These are phyloP conservation scores for Phenacoccus solenopsis DNA, from an alignment of 1,140 invertebrate genomes.

Conservation along the genomic window DNA sequence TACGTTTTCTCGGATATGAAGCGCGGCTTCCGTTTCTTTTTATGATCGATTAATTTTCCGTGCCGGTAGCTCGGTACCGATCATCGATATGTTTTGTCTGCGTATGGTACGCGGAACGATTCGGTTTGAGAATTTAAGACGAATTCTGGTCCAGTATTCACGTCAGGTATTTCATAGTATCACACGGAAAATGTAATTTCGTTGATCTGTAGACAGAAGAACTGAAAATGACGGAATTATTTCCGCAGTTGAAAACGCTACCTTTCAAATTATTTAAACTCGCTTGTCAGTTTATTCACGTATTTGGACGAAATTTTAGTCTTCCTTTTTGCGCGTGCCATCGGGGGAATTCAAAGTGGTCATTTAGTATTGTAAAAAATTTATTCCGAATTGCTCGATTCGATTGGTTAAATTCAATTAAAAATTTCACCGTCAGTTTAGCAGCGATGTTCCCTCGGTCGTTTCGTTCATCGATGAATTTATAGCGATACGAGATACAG, in stretches of 20 bases:
- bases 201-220: conserved; percentile 12
- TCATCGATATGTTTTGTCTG: too few relatives aligned
- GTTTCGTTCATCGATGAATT: too few relatives aligned
- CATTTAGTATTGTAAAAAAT: background rate
- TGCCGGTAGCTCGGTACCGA: background rate
- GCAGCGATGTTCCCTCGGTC: background rate
- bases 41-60: conserved; percentile 2
- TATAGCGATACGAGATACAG: too few relatives aligned
- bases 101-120: background rate
- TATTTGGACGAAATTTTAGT: conserved; percentile 7
- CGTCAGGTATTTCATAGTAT: conserved; percentile 4
- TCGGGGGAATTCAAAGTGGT: background rate
- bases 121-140: background rate
- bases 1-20: background rate
- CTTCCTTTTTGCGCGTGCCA: background rate
- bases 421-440: background rate
- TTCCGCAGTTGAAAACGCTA: conserved; percentile 9
- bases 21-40: background rate
- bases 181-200: conserved; percentile 12
- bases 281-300: conserved; percentile 6
- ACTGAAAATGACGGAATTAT: conserved; percentile 12
- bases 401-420: background rate
- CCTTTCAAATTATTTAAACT: conserved; percentile 15
- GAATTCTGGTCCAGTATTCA: background rate
- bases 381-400: background rate